Base-by-base conservation (phyloP, 1,140 invertebrate species). In the Calliopsis andreniformis region DNA sequence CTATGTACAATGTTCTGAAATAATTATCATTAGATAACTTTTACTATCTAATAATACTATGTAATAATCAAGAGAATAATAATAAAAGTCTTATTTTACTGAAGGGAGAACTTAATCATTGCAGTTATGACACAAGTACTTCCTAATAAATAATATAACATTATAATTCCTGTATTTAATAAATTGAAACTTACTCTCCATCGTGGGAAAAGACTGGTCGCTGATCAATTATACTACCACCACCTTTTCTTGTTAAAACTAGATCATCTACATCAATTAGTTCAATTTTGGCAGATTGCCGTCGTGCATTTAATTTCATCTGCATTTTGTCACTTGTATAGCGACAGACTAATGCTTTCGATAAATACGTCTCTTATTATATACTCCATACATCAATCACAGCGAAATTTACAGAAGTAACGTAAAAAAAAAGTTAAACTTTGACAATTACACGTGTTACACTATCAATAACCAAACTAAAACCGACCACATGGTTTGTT, bases 211-310 rank as follows among this genome's bases (percentile, higher is more conserved):
- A 95, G 32, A 95, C 68, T 20, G 95, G 94, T 23, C 92, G 87
- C 87, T 93, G 91, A 82, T 93, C 91, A 25, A 95, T 92, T 78
- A 95, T 92, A 85, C 93, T 94, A 62, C 94, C 95, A 63, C 95
- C 95, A 72, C 92, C 92, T 90, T 92, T 91, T 79, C 90, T 89
- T 67, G 89, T 91, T 4, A 92, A 80, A 61, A 91, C 79, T 76
- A 91, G 88, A 73, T 91, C 87, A 79, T 90, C 85, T 39, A 70
- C 53, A 49, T 82, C 64, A 32, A 69, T 53, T 12, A 64, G 3
- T 20, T 78, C 77, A 42, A 69, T 55, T 0, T 35, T 56, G 28
- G 7, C 6, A 28, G 61, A 42, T 12, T 30, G 8, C 5, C 42
- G 43, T 2, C 2, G 4, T 30, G 42, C 5, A 53, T 10, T 58